phyloP scores from a whole-genome alignment of 2,113 vertebrate genomes.

The Oryzias celebensis region DNA sequence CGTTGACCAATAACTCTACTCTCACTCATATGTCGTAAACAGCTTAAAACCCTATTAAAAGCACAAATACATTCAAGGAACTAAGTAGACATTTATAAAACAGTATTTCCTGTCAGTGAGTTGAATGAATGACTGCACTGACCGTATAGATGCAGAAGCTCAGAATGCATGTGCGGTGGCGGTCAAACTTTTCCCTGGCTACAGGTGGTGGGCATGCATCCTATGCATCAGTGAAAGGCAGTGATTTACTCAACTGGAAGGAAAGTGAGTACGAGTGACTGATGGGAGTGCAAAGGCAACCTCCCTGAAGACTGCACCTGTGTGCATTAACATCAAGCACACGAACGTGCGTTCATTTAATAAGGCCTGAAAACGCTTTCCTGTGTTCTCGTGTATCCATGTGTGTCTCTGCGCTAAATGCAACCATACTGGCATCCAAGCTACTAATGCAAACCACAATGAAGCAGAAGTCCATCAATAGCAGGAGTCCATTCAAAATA shows the following conservation, averaged over 20 bases:
- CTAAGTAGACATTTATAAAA: constrained; percentile 73
- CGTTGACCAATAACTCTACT: constrained; percentile 69
- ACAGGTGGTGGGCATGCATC: constrained; percentile 67
- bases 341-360: constrained; percentile 18
- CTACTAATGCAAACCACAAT: constrained; percentile 61
- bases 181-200: constrained; percentile 61
- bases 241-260: constrained; percentile 66
- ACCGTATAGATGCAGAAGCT: constrained; percentile 63
- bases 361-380: constrained; percentile 34
- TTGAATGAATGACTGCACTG: constrained; percentile 45
- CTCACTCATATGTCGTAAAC: constrained; percentile 73
- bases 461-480: constrained; percentile 56
- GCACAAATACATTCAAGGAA: constrained; percentile 74
- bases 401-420: constrained; percentile 47
- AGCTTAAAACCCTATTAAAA: constrained; percentile 77
- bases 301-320: constrained; percentile 67
- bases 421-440: constrained; percentile 46
- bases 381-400: constrained; percentile 21
- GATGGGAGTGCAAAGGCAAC: constrained; percentile 66
- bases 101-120: constrained; percentile 69
- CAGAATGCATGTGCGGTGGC: constrained; percentile 55
- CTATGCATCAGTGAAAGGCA: constrained; percentile 62
- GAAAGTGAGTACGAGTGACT: constrained; percentile 74
- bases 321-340: constrained; percentile 56
- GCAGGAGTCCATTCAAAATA: constrained; percentile 55